Evolutionary conservation across 2,113 vertebrate species (phyloP).

Genomic region (Gasterosteus nipponicus): DNA sequence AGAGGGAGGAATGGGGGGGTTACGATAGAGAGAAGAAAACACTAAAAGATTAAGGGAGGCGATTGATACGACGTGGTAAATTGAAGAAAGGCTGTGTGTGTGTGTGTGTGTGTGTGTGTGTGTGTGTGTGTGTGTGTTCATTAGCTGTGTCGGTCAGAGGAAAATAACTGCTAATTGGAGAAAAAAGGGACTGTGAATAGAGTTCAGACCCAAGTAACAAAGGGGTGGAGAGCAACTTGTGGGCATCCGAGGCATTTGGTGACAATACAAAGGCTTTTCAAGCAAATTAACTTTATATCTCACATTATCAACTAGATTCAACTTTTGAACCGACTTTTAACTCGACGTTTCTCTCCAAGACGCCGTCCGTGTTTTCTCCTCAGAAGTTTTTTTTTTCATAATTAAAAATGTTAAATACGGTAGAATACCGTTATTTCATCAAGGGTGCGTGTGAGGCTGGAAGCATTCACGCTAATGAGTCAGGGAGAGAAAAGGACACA

Average conservation of each 20-base stretch:
- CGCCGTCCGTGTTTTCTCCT: background rate
- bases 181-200: slow-evolving; percentile 6
- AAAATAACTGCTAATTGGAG: slow-evolving; percentile 61
- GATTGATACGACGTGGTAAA: slow-evolving; percentile 62
- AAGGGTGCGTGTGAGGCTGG: background rate
- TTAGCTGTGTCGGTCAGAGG: slow-evolving; percentile 46
- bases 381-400: background rate
- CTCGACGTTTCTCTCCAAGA: background rate
- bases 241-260: slow-evolving; percentile 14
- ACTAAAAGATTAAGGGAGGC: slow-evolving; percentile 57
- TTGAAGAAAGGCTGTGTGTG: slow-evolving; percentile 39
- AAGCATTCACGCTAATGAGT: background rate
- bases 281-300: background rate
- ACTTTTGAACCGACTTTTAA: background rate
- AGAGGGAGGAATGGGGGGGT: slow-evolving; percentile 20
- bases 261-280: background rate
- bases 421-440: background rate
- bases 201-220: slow-evolving; percentile 4
- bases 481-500: background rate
- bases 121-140: slow-evolving; percentile 37
- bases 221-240: background rate
- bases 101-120: slow-evolving; percentile 16
- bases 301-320: background rate
- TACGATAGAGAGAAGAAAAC: slow-evolving; percentile 56
- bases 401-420: background rate